phyloP scores from a whole-genome alignment of 2,797 vertebrate species.

The Choloepus didactylus region DNA sequence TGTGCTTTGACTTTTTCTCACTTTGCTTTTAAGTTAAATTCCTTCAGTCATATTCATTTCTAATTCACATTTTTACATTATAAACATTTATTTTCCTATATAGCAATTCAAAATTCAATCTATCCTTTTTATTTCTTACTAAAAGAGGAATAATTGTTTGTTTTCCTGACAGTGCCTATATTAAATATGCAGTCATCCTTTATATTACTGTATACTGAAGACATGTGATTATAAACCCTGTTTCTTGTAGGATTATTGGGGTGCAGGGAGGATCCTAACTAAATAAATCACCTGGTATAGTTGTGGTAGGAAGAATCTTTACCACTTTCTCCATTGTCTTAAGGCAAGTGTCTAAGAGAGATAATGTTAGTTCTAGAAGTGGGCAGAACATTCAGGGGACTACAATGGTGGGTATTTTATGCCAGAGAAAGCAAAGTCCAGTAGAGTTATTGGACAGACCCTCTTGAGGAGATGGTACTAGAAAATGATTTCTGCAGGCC shows the following conservation, averaged over 20 bases:
- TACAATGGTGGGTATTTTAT: neutral
- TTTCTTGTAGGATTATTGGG: neutral
- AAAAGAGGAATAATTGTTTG: neutral
- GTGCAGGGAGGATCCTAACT: neutral
- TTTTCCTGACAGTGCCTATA: neutral
- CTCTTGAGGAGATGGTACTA: neutral
- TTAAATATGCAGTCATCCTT: neutral
- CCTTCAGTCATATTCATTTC: neutral
- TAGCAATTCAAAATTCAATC: neutral
- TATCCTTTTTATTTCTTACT: neutral
- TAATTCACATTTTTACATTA: neutral
- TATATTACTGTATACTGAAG: neutral
- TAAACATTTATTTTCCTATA: slow-evolving; percentile 40
- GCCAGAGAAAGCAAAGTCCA: slow-evolving; percentile 13
- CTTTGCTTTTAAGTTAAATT: neutral
- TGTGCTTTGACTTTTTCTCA: slow-evolving; percentile 43
- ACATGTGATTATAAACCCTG: neutral
- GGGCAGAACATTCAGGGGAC: neutral
- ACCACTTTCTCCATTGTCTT: neutral
- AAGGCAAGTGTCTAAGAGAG: slow-evolving; percentile 19
- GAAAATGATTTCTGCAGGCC: slow-evolving; percentile 50
- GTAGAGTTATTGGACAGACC: neutral
- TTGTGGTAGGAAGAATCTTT: neutral
- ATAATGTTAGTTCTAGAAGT: neutral
- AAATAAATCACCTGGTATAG: neutral